A percentile compares a stretch with the other conserved stretches of the same genome.
These are phyloP conservation scores for Calypte anna DNA, from an alignment of 2,113 vertebrate genomes.

Conservation along the genomic window DNA sequence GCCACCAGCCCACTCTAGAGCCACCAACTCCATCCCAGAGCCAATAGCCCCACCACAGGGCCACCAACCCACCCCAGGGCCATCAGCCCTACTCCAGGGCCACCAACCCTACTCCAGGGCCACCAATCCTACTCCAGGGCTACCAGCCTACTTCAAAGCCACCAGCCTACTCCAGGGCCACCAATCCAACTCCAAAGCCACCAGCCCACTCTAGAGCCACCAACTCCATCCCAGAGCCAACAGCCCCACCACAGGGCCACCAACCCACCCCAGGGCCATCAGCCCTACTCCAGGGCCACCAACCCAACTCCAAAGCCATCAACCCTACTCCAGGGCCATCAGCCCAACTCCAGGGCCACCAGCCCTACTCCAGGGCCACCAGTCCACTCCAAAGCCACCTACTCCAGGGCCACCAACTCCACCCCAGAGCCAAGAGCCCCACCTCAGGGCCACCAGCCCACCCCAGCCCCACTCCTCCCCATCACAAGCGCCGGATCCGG, in stretches of 20 bases:
- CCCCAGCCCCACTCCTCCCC: background rate
- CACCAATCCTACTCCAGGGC: background rate
- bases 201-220: background rate
- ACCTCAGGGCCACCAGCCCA: background rate
- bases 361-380: background rate
- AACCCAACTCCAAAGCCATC: too few relatives aligned
- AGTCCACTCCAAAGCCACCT: too few relatives aligned
- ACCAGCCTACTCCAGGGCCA: too few relatives aligned
- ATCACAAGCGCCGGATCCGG: background rate
- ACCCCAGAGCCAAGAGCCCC: background rate
- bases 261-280: too few relatives aligned
- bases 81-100: background rate
- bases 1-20: too few relatives aligned
- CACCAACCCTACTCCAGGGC: background rate
- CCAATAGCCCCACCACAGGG: background rate
- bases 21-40: background rate
- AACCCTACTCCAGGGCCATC: too few relatives aligned
- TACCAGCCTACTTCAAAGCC: background rate
- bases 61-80: too few relatives aligned
- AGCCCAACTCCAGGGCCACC: background rate
- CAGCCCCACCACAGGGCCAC: too few relatives aligned
- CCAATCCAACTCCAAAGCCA: background rate
- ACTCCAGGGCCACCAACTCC: too few relatives aligned
- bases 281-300: too few relatives aligned
- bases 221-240: background rate